These are phyloP conservation scores for Bradynema listronoti DNA, from an alignment of 1,140 invertebrate species.

Conservation along the genomic window DNA sequence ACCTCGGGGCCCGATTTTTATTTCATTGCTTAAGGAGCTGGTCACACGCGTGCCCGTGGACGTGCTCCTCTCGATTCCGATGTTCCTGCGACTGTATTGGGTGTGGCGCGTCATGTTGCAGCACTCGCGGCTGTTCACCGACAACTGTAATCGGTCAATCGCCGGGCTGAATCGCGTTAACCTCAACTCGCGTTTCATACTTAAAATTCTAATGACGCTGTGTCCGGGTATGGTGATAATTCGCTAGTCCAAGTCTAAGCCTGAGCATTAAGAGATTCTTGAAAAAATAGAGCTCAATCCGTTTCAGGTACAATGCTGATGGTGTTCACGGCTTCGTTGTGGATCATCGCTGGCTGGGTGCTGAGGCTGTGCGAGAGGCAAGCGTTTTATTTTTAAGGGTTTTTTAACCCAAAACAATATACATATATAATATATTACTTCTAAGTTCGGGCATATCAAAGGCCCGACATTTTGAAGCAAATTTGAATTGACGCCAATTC, in stretches of 20 bases:
- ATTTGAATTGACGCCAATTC: no score
- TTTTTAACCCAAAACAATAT: not conserved
- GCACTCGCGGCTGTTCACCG: slow-evolving; percentile 97
- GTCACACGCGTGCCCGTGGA: slow-evolving; percentile 58
- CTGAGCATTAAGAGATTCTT: no score
- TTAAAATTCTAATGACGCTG: slow-evolving; percentile 99
- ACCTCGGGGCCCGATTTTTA: no score
- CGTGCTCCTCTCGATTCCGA: slow-evolving; percentile 52
- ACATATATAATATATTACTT: not conserved
- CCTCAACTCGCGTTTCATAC: slow-evolving; percentile 96
- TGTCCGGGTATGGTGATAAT: slow-evolving; percentile 99
- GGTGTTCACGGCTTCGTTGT: slow-evolving; percentile 70
- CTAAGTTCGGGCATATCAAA: no score
- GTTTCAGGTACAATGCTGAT: slow-evolving; percentile 76
- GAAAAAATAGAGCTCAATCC: no score
- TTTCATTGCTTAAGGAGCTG: no score
- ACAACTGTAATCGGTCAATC: slow-evolving; percentile 73
- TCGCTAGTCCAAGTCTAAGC: no score
- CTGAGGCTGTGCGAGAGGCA: slow-evolving; percentile 96
- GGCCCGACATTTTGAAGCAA: no score
- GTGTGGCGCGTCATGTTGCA: slow-evolving; percentile 92
- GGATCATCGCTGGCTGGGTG: slow-evolving; percentile 99
- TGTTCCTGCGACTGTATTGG: slow-evolving; percentile 76
- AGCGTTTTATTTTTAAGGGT: no score
- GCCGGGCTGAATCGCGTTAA: slow-evolving; percentile 98